Evolutionary conservation across 2,888 invertebrate genomes (phyloP), one percentile per base, ranked within the genome.

Genomic region (Andricus curvator): DNA sequence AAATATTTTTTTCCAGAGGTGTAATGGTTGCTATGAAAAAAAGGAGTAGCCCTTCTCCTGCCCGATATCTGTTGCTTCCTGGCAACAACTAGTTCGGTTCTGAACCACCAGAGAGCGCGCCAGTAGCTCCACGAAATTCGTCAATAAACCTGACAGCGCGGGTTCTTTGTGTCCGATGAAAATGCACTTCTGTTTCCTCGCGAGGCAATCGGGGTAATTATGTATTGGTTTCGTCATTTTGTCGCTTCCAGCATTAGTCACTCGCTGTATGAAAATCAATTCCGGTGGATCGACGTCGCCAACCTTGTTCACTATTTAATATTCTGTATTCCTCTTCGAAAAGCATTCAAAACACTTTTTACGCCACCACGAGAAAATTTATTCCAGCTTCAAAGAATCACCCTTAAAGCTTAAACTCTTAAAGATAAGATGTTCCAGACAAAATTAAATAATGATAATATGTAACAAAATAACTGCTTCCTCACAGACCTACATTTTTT

Each of bases 231-330:
- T 62, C 62, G 25, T 62, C 22, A 62, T 62, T 62, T 62, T 62
- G 62, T 62, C 62, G 62, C 62, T 62, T 62, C 62, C 25, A 25
- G 62, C 25, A 62, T 62, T 62, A 62, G 62, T 62, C 62, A 62
- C 62, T 25, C 15, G 62, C 15, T 62, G 15, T 15, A 62, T 62
- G 62, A 62, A 62, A 62, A 62, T 62, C 62, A 62, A 62, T 62
- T 62, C 62, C 62, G 62, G 25, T 62, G 62, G 25, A 15, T 62
- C 25, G 62, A 62, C 62, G 1, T 25, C 25, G 25, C 25, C n/a
- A 62, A 25, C 62, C 62, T 25, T 62, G 15, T 62, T 62, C 11
- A 13, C 13, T n/a, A 62, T 62, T 62, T 62, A 62, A 22, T 62
- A 62, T 25, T 62, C 62, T 62, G 25, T 25, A 62, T 62, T 11